A percentile compares a stretch with the other conserved stretches of the same genome.
phyloP scores from a whole-genome alignment of 1,140 invertebrate genomes.

The Euglossa dilemma region DNA sequence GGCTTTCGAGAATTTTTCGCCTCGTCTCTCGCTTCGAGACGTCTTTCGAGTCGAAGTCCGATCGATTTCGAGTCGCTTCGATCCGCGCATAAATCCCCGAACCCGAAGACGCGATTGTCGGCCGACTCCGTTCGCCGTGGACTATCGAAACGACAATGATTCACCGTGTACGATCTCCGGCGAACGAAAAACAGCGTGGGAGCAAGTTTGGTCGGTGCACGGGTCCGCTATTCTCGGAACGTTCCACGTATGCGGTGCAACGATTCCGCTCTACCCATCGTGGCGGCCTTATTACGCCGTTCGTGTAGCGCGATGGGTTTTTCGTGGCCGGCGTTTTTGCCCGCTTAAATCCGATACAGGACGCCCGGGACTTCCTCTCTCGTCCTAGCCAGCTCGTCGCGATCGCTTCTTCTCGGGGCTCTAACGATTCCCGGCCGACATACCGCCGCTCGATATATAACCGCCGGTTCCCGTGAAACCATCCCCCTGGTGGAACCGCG shows the following conservation, averaged over 20 bases:
- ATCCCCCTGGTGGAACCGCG: not conserved
- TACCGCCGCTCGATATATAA: constrained; percentile 73
- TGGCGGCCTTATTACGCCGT: constrained; percentile 17
- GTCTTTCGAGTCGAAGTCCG: too few species aligned
- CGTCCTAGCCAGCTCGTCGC: not conserved
- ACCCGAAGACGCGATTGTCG: too few species aligned
- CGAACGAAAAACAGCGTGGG: constrained; percentile 35
- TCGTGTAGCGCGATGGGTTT: constrained; percentile 27
- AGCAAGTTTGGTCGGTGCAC: not conserved
- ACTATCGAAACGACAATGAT: constrained; percentile 13
- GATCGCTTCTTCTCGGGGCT: constrained; percentile 42
- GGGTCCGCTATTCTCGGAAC: not conserved
- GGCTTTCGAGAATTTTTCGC: too few species aligned
- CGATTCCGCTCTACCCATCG: constrained; percentile 25
- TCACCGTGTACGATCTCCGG: not conserved
- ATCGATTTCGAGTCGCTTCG: too few species aligned
- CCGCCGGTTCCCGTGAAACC: constrained; percentile 48
- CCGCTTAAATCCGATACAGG: constrained; percentile 18
- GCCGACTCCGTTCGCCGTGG: too few species aligned
- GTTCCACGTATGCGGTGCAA: not conserved
- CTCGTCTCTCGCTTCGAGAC: too few species aligned
- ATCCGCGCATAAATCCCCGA: too few species aligned
- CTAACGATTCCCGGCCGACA: constrained; percentile 58
- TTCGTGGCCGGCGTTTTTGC: constrained; percentile 13
- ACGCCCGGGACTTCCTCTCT: constrained; percentile 9